Percentiles rank a stretch among this genome's conserved stretches.
Evolutionary conservation across 2,113 vertebrate species (phyloP).

Genomic region (Chlorodrepanis virens): DNA sequence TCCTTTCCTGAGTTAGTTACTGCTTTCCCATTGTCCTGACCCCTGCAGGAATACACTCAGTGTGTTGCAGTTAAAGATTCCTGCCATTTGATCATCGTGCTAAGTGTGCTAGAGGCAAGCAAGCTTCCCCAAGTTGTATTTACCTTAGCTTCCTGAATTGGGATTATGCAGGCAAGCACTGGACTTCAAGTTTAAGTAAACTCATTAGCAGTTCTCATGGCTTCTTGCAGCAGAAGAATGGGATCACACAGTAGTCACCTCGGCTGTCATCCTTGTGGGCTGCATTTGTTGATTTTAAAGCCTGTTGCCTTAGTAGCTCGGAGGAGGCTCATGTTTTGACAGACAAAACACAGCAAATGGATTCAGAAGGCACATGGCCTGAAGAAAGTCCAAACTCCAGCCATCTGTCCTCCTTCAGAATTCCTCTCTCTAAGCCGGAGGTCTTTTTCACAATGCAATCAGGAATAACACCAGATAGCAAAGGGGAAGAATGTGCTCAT

Average conservation of each 20-base stretch:
- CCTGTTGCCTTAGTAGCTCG: constrained; percentile 28
- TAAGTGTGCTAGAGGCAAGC: neutral
- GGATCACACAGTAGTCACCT: neutral
- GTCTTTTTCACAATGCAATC: neutral
- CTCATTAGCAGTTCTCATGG: neutral
- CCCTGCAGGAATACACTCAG: neutral
- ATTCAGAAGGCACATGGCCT: neutral
- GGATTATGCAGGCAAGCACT: neutral
- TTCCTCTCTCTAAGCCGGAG: neutral
- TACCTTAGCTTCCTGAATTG: neutral
- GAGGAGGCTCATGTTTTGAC: constrained; percentile 17
- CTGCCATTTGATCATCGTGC: neutral
- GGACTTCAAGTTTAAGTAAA: neutral
- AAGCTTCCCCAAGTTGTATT: neutral
- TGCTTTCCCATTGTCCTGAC: constrained; percentile 15
- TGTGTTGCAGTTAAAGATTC: neutral
- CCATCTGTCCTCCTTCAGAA: constrained; percentile 15
- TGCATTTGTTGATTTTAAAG: constrained; percentile 25
- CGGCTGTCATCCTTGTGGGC: neutral
- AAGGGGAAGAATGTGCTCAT: neutral
- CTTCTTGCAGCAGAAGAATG: neutral
- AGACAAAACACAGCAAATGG: constrained; percentile 18
- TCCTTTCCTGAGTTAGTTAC: neutral
- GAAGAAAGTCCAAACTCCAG: constrained; percentile 15
- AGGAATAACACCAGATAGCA: neutral